A percentile compares a stretch with the other conserved stretches of the same genome.
Conservation (phyloP, 2,888 invertebrate species). For the Arenicola marina region DNA sequence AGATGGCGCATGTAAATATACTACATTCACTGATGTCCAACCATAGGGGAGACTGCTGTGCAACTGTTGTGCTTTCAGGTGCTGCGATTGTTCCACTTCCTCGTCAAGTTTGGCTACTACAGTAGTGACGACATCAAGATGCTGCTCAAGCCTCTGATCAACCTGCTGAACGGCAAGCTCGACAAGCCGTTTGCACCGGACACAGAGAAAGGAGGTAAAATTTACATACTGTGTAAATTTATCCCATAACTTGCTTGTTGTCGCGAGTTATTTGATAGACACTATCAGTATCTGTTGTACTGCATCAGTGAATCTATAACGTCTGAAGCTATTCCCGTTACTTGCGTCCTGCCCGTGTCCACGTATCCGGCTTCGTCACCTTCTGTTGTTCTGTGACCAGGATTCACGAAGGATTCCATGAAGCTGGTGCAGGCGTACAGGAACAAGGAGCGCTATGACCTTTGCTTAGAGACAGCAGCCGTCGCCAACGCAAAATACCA, state of each 20-base stretch:
- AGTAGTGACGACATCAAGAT: conserved; percentile 39
- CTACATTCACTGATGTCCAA: no score
- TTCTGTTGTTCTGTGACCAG: no score
- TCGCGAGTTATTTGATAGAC: no score
- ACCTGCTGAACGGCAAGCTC: conserved; percentile 40
- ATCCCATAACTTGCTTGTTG: no score
- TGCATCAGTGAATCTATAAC: no score
- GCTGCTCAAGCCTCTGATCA: conserved; percentile 40
- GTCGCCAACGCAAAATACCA: conserved; percentile 41
- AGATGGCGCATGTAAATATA: no score
- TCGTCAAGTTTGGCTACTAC: conserved; percentile 45
- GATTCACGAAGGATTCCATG: conserved; percentile 54
- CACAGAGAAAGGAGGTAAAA: conserved; percentile 32
- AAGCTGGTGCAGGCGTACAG: conserved; percentile 45
- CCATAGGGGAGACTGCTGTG: no score
- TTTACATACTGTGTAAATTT: background rate
- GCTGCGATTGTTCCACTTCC: conserved; percentile 38
- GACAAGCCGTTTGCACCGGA: conserved; percentile 42
- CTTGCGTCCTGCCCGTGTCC: no score
- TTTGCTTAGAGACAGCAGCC: conserved; percentile 33
- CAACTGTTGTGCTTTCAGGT: conserved; percentile 31
- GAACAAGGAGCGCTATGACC: conserved; percentile 33
- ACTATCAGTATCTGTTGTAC: no score
- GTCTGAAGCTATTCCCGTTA: no score
- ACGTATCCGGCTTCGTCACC: no score